Percentiles rank a stretch among this genome's conserved stretches.
Conservation (phyloP, 2,888 invertebrate species). For the Hipparchia semele region DNA sequence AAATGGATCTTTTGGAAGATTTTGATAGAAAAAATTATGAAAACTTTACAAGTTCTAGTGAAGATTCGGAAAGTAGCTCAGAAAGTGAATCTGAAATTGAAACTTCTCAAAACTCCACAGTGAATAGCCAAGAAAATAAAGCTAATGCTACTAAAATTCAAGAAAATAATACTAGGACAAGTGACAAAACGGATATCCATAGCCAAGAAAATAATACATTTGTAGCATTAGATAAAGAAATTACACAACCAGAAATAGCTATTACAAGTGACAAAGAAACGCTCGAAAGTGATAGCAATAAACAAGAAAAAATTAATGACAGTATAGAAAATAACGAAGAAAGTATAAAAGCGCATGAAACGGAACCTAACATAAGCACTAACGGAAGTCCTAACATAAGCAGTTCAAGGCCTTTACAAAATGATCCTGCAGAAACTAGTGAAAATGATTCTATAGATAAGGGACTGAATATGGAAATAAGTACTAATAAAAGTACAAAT, state of each 20-base stretch:
- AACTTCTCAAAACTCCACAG: conserved; percentile 5
- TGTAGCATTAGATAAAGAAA: neutral
- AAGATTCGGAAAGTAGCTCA: conserved; percentile 55
- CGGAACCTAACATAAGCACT: too few species aligned
- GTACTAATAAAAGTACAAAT: conserved; percentile 3
- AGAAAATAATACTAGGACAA: neutral
- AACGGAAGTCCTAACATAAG: too few species aligned
- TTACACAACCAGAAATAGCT: neutral
- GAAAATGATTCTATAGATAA: neutral
- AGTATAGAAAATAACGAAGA: neutral
- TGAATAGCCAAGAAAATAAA: conserved; percentile 7
- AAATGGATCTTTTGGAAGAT: conserved; percentile 76
- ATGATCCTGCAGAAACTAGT: neutral
- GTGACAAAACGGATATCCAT: neutral
- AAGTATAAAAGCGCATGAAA: neutral
- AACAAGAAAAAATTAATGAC: neutral
- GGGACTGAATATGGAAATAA: neutral
- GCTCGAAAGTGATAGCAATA: neutral
- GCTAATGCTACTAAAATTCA: conserved; percentile 5
- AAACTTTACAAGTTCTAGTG: conserved; percentile 49
- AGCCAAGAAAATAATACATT: neutral
- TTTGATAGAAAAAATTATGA: conserved; percentile 66
- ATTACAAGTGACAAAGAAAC: neutral
- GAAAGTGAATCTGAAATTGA: conserved; percentile 39
- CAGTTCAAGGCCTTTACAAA: neutral